Percentiles rank a stretch among this genome's conserved stretches.
Evolutionary conservation across 2,888 invertebrate genomes (phyloP).

Genomic region (Crematogaster levior): DNA sequence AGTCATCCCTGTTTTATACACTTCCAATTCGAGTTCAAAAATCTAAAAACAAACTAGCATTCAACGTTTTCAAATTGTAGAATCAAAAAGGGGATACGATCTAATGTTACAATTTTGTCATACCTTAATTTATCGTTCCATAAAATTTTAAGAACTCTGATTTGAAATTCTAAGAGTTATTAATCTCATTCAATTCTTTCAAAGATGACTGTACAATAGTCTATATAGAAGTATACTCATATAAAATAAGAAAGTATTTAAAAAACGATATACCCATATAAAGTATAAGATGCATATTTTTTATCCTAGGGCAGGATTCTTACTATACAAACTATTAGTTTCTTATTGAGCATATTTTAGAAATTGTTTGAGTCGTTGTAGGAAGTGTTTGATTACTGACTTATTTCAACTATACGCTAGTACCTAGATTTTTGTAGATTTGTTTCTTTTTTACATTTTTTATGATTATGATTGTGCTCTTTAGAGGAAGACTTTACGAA

Average conservation of each 20-base stretch:
- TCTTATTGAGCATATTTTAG: conserved; percentile 84
- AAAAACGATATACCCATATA: conserved; percentile 81
- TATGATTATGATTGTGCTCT: conserved; percentile 61
- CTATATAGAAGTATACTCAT: conserved; percentile 81
- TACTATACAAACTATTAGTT: conserved; percentile 82
- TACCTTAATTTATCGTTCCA: background rate
- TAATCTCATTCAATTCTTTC: conserved; percentile 46
- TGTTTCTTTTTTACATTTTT: conserved; percentile 40
- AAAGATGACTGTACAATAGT: conserved; percentile 71
- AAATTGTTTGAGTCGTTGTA: conserved; percentile 84
- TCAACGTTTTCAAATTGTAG: background rate
- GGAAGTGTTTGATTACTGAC: conserved; percentile 83
- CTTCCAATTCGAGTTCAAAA: background rate
- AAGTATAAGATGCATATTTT: conserved; percentile 79
- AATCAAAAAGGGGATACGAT: background rate
- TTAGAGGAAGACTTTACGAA: conserved; percentile 71
- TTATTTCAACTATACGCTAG: conserved; percentile 82
- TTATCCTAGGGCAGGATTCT: conserved; percentile 82
- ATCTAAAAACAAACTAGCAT: background rate
- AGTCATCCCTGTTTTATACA: background rate
- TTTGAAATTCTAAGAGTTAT: conserved; percentile 47
- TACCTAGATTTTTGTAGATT: conserved; percentile 61
- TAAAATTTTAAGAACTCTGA: conserved; percentile 36
- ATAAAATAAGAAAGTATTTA: conserved; percentile 80
- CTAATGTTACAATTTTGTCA: background rate